These are phyloP conservation scores for Dexiosoma caninum DNA, from an alignment of 2,888 invertebrate species.

Conservation along the genomic window DNA sequence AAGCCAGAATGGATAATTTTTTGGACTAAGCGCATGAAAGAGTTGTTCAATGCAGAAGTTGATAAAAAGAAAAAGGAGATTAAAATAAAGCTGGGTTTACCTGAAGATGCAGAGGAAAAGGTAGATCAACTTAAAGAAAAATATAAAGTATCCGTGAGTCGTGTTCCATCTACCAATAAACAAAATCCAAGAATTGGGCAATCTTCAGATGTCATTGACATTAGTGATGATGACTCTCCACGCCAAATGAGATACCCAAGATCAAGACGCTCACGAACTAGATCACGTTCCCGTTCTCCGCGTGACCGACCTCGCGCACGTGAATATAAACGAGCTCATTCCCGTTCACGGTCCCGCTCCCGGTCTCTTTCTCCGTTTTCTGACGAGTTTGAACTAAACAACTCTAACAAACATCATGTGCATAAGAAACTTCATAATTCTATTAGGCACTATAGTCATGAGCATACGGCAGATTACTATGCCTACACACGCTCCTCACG, in stretches of 20 bases:
- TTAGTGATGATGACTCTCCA: slow-evolving; percentile 74
- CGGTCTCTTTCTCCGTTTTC: slow-evolving; percentile 59
- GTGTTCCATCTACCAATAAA: slow-evolving; percentile 42
- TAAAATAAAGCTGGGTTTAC: slow-evolving; percentile 80
- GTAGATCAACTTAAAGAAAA: slow-evolving; percentile 75
- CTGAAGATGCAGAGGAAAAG: slow-evolving; percentile 78
- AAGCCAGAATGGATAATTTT: slow-evolving; percentile 93
- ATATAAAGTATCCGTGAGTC: slow-evolving; percentile 71
- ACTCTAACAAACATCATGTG: slow-evolving; percentile 42
- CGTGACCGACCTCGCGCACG: slow-evolving; percentile 50
- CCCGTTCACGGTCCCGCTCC: slow-evolving; percentile 26
- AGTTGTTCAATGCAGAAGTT: slow-evolving; percentile 85
- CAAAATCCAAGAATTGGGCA: background rate
- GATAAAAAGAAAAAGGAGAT: slow-evolving; percentile 84
- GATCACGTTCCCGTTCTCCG: slow-evolving; percentile 64
- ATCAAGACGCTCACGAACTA: slow-evolving; percentile 54
- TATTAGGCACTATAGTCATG: slow-evolving; percentile 54
- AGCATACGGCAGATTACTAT: slow-evolving; percentile 57
- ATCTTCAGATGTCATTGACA: slow-evolving; percentile 70
- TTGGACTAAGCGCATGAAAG: slow-evolving; percentile 90
- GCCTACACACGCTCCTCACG: slow-evolving; percentile 34
- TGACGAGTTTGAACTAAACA: slow-evolving; percentile 58
- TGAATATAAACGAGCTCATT: slow-evolving; percentile 59
- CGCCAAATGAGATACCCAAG: slow-evolving; percentile 48
- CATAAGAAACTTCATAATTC: slow-evolving; percentile 36